phyloP scores from a whole-genome alignment of 2,797 vertebrate species.

The Pampus argenteus region DNA sequence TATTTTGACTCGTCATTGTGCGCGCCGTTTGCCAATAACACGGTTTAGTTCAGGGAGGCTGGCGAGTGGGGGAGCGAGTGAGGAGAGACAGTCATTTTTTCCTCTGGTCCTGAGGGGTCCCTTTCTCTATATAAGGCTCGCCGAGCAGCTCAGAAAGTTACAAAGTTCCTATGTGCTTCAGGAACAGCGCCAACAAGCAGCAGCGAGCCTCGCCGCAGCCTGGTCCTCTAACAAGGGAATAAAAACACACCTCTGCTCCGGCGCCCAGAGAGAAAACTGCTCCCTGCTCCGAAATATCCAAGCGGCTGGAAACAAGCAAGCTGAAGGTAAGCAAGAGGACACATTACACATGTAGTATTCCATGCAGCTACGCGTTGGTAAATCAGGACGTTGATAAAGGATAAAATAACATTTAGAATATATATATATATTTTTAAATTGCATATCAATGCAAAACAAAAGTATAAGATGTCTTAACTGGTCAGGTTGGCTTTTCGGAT shows the following conservation, averaged over 20 bases:
- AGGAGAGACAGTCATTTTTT: constrained; percentile 65
- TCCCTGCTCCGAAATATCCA: constrained; percentile 4
- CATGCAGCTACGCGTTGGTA: neutral
- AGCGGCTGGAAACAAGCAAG: constrained; percentile 41
- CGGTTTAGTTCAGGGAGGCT: constrained; percentile 62
- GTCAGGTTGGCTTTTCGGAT: neutral
- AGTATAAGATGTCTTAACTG: neutral
- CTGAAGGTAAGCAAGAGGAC: constrained; percentile 60
- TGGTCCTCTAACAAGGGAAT: constrained; percentile 67
- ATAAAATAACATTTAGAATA: too few relatives aligned
- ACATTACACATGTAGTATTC: neutral
- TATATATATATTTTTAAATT: too few relatives aligned
- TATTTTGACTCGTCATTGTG: constrained; percentile 61
- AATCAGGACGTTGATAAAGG: neutral
- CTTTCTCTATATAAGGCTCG: constrained; percentile 87
- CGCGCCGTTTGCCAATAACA: constrained; percentile 74
- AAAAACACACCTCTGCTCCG: constrained; percentile 37
- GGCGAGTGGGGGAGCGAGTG: constrained; percentile 43
- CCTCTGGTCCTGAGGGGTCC: constrained; percentile 71
- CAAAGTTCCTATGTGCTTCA: constrained; percentile 62
- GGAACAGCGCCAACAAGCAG: constrained; percentile 65
- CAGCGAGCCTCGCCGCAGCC: constrained; percentile 44
- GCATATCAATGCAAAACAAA: neutral
- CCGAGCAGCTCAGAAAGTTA: constrained; percentile 53
- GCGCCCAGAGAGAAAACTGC: constrained; percentile 20